These are phyloP conservation scores for Bolborhynchus lineola DNA, from an alignment of 2,113 vertebrate genomes.

Conservation along the genomic window DNA sequence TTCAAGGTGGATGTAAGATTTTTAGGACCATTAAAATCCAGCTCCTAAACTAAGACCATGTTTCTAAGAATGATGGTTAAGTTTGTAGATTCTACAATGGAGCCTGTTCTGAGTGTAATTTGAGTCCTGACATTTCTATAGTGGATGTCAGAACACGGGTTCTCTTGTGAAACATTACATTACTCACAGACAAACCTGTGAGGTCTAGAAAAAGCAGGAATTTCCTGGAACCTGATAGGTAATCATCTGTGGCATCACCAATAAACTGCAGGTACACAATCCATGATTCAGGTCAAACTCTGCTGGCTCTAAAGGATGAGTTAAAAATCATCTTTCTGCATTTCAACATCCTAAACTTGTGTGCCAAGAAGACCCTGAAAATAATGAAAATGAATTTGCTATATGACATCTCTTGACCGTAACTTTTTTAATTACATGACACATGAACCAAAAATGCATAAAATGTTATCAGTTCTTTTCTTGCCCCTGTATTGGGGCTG, in stretches of 20 bases:
- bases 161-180: background rate
- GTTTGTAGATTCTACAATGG: background rate
- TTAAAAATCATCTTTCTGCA: background rate
- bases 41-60: background rate
- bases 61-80: background rate
- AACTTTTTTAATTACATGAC: background rate
- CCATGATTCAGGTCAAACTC: background rate
- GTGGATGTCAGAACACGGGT: background rate
- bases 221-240: background rate
- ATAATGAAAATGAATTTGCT: background rate
- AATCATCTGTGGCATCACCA: background rate
- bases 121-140: background rate
- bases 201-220: background rate
- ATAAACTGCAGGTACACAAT: background rate
- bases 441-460: background rate
- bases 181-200: background rate
- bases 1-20: background rate
- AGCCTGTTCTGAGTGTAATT: background rate
- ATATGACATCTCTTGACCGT: background rate
- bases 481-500: background rate
- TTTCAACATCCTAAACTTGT: background rate
- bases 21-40: conserved; percentile 12
- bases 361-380: background rate
- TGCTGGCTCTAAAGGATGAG: background rate
- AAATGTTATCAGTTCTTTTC: background rate